A percentile compares a stretch with the other conserved stretches of the same genome.
Evolutionary conservation across 2,797 vertebrate species (phyloP).

Genomic region (Sebastes matsubarae): DNA sequence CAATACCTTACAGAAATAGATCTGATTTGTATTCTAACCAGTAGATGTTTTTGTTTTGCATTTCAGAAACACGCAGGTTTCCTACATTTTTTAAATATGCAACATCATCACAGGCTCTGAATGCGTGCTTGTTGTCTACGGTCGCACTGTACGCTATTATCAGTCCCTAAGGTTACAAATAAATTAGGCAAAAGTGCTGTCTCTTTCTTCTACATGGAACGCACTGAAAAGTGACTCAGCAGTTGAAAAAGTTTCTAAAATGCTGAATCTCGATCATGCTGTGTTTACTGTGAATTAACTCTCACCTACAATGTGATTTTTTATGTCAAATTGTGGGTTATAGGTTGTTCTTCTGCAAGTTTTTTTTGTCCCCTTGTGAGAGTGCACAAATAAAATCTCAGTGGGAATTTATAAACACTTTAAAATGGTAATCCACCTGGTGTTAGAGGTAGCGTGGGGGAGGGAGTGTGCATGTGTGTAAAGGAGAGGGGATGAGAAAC

Average conservation of each 20-base stretch:
- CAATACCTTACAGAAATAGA: slow-evolving; percentile 10
- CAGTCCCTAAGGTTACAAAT: not conserved
- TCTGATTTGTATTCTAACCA: not conserved
- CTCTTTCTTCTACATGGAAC: not conserved
- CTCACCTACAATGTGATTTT: not conserved
- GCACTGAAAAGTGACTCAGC: not conserved
- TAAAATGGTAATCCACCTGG: not conserved
- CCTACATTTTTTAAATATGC: not conserved
- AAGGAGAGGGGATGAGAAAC: not conserved
- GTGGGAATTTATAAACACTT: slow-evolving; percentile 1
- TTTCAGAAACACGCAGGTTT: not conserved
- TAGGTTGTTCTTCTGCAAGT: not conserved
- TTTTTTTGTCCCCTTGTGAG: not conserved
- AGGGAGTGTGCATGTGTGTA: slow-evolving; percentile 7
- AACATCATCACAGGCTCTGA: not conserved
- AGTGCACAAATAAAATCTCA: not conserved
- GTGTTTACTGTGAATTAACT: not conserved
- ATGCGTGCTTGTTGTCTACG: not conserved
- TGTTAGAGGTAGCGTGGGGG: not conserved
- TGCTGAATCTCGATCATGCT: not conserved
- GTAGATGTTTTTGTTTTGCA: slow-evolving; percentile 15
- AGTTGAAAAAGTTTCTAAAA: not conserved
- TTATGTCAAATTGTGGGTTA: not conserved
- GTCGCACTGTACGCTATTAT: not conserved
- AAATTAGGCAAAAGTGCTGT: not conserved